phyloP scores from a whole-genome alignment of 2,113 vertebrate genomes.

The Polypterus bichir region DNA sequence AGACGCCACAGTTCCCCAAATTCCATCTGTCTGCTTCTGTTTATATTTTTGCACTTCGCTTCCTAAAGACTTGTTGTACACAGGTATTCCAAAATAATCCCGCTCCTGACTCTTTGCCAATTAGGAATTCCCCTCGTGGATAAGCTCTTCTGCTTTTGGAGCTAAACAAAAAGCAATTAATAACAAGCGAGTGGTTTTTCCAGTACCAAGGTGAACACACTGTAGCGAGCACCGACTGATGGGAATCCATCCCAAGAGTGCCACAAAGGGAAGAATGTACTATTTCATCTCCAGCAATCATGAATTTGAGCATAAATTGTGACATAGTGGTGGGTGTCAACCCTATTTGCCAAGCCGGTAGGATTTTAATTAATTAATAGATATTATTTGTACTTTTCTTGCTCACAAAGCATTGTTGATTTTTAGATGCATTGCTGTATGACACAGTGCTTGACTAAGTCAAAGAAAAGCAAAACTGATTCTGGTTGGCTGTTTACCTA shows the following conservation, averaged over 20 bases:
- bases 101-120: constrained; percentile 40
- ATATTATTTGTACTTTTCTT: too few species aligned
- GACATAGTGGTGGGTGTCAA: too few species aligned
- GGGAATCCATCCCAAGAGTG: constrained; percentile 2
- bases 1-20: background rate
- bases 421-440: too few species aligned
- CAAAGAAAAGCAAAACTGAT: too few species aligned
- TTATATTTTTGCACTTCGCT: constrained; percentile 13
- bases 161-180: constrained; percentile 17
- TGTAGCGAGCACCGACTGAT: background rate
- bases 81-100: constrained; percentile 65
- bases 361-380: too few species aligned
- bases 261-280: background rate
- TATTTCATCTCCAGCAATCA: too few species aligned
- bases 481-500: too few species aligned
- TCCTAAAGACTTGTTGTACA: constrained; percentile 36
- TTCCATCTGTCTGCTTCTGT: constrained; percentile 16
- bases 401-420: too few species aligned
- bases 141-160: constrained; percentile 23
- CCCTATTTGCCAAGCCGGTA: too few species aligned
- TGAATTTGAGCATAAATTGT: too few species aligned
- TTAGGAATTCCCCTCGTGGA: constrained; percentile 41
- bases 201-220: background rate
- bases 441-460: too few species aligned
- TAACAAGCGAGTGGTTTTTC: background rate